Conservation (phyloP, 1,140 invertebrate genomes). For the Papilio polyxenes region DNA sequence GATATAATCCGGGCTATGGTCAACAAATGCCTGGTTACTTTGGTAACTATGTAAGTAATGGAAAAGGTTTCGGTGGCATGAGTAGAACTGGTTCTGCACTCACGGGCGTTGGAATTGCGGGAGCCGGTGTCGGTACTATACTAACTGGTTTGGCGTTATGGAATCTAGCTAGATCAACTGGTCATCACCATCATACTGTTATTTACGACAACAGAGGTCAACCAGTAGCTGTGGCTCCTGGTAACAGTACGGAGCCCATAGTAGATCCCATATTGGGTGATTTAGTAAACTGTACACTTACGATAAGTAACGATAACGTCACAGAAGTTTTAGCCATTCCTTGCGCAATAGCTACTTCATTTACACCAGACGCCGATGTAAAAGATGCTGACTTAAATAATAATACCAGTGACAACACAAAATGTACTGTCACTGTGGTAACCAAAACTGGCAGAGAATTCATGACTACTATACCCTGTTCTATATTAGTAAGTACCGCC, state of each 20-base stretch:
- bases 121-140: slow-evolving; percentile 74
- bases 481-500: slow-evolving; percentile 69
- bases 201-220: slow-evolving; percentile 74
- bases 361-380: slow-evolving; percentile 71
- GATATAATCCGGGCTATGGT: slow-evolving; percentile 49
- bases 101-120: slow-evolving; percentile 72
- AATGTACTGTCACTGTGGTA: slow-evolving; percentile 75
- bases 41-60: slow-evolving; percentile 61
- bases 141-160: slow-evolving; percentile 77
- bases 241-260: slow-evolving; percentile 56
- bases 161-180: slow-evolving; percentile 77
- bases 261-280: slow-evolving; percentile 73
- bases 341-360: slow-evolving; percentile 78
- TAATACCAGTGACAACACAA: slow-evolving; percentile 63
- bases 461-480: slow-evolving; percentile 78
- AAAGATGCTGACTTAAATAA: slow-evolving; percentile 58
- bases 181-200: slow-evolving; percentile 71
- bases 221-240: slow-evolving; percentile 70
- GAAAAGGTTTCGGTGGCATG: slow-evolving; percentile 64
- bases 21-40: slow-evolving; percentile 71
- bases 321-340: slow-evolving; percentile 77
- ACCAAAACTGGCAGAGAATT: slow-evolving; percentile 72
- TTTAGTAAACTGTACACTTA: slow-evolving; percentile 75
- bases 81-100: slow-evolving; percentile 65
- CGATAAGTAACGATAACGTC: slow-evolving; percentile 67